Evolutionary conservation across 2,888 invertebrate species (phyloP).

Genomic region (Drosophila percnosoma): DNA sequence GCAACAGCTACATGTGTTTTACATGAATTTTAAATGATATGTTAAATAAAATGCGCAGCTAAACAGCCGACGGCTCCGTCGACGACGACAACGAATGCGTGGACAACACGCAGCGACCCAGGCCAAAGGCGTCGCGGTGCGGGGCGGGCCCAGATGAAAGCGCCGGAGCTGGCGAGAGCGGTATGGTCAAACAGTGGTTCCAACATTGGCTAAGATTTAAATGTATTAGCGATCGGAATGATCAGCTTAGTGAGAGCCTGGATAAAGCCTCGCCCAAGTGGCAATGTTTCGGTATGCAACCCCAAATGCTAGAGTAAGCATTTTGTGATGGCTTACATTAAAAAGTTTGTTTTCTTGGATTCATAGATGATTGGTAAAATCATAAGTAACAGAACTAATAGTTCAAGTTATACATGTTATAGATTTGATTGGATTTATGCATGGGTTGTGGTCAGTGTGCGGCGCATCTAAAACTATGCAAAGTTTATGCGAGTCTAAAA

Average conservation of each 20-base stretch:
- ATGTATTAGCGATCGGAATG: neutral
- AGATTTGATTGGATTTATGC: neutral
- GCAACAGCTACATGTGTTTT: constrained; percentile 81
- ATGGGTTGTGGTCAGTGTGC: constrained; percentile 38
- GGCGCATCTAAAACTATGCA: constrained; percentile 73
- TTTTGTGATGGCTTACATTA: neutral
- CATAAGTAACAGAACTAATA: neutral
- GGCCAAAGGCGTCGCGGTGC: constrained; percentile 3
- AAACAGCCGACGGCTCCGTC: constrained; percentile 73
- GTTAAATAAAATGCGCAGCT: constrained; percentile 83
- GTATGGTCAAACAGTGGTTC: constrained; percentile 39
- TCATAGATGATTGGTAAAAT: neutral
- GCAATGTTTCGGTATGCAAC: neutral
- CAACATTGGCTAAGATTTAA: neutral
- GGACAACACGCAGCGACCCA: constrained; percentile 56
- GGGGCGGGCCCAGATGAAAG: constrained; percentile 8
- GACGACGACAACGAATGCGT: constrained; percentile 60
- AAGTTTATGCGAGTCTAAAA: constrained; percentile 81
- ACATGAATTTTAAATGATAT: constrained; percentile 84
- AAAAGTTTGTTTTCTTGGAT: neutral
- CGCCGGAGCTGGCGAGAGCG: constrained; percentile 21
- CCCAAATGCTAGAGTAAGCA: too few relatives aligned
- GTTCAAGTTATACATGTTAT: neutral
- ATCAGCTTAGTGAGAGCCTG: neutral
- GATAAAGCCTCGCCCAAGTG: neutral